These are phyloP conservation scores for Charina bottae DNA, from an alignment of 2,113 vertebrate genomes.

Conservation along the genomic window DNA sequence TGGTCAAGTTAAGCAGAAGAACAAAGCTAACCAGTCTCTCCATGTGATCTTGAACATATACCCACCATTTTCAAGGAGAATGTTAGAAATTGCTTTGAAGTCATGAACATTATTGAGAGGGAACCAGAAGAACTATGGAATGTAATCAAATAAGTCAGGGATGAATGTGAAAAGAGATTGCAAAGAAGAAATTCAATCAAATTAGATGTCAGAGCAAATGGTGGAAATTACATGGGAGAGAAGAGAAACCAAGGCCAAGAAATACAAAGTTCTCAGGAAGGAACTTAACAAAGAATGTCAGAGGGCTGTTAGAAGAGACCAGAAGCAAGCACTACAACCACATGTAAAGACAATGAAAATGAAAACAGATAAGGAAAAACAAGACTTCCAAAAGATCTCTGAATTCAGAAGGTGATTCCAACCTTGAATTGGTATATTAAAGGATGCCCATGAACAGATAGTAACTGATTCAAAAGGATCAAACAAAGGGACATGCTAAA, in stretches of 20 bases:
- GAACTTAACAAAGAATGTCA: not conserved
- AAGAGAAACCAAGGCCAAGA: not conserved
- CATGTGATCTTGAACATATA: not conserved
- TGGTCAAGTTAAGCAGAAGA: not conserved
- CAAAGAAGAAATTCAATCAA: not conserved
- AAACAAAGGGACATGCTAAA: too few species aligned
- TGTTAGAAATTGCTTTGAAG: not conserved
- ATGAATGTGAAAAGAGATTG: not conserved
- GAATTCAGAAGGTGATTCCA: not conserved
- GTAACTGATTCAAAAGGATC: not conserved
- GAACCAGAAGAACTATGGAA: not conserved
- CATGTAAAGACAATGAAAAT: not conserved
- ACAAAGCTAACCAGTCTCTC: not conserved
- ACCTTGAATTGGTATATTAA: not conserved
- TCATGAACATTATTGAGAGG: not conserved
- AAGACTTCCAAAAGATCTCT: not conserved
- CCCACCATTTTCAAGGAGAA: not conserved
- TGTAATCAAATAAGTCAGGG: not conserved
- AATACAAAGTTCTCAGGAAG: not conserved
- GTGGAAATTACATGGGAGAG: not conserved
- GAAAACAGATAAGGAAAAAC: not conserved
- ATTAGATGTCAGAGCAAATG: not conserved
- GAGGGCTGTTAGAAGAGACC: not conserved
- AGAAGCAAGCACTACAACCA: not conserved
- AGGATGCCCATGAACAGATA: not conserved